phyloP scores from a whole-genome alignment of 2,113 vertebrate species.

The Engraulis encrasicolus region DNA sequence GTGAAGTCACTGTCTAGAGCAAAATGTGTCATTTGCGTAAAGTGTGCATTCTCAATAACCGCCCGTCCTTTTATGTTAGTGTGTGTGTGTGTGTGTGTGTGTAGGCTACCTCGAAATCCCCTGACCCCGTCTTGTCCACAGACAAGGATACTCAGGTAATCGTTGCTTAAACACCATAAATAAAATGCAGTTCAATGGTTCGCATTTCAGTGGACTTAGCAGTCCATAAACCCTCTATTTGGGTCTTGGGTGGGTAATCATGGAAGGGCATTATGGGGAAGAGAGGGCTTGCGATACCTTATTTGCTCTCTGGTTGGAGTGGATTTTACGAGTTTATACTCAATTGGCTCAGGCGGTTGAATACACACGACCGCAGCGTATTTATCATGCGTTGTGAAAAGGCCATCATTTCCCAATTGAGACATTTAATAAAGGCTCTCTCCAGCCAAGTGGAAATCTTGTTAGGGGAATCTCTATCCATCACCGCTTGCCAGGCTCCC shows the following conservation, averaged over 20 bases:
- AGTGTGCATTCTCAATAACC: neutral
- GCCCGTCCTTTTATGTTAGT: too few species aligned
- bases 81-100: too few species aligned
- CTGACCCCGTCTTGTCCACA: neutral
- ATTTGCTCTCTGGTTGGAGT: constrained; percentile 28
- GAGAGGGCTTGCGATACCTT: constrained; percentile 26
- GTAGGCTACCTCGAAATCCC: too few species aligned
- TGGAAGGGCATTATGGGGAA: constrained; percentile 24
- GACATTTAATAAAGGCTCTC: constrained; percentile 50
- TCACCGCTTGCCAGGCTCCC: constrained; percentile 28
- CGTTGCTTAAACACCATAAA: constrained; percentile 12
- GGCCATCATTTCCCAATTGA: constrained; percentile 43
- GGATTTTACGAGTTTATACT: constrained; percentile 33
- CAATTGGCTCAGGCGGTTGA: constrained; percentile 32
- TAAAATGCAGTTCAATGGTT: neutral
- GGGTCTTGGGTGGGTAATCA: constrained; percentile 11
- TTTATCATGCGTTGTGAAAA: constrained; percentile 25
- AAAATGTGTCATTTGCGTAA: neutral
- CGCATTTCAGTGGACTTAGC: constrained; percentile 16
- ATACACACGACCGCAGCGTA: constrained; percentile 24
- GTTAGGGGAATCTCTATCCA: constrained; percentile 51
- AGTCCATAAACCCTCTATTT: constrained; percentile 26
- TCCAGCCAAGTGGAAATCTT: constrained; percentile 55
- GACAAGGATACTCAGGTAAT: neutral
- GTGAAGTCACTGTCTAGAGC: neutral